Percentiles rank a stretch among this genome's conserved stretches.
Evolutionary conservation across 2,797 vertebrate genomes (phyloP).

Genomic region (Gila robusta): DNA sequence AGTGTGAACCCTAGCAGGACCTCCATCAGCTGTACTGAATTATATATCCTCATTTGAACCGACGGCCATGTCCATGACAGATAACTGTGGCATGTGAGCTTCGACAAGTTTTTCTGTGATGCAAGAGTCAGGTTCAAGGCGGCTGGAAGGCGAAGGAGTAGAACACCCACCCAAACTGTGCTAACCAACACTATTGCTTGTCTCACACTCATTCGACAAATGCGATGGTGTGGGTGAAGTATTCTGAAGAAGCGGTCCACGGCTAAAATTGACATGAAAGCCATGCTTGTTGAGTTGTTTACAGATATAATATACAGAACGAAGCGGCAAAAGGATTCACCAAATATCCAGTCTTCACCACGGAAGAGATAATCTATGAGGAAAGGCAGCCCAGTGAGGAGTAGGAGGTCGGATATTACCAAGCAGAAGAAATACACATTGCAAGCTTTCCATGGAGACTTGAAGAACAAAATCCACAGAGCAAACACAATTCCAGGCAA

Average conservation of each 20-base stretch:
- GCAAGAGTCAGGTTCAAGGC: constrained; percentile 62
- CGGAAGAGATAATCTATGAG: constrained; percentile 68
- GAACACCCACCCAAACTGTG: constrained; percentile 70
- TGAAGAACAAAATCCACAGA: constrained; percentile 79
- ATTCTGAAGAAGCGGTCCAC: constrained; percentile 81
- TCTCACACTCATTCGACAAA: constrained; percentile 61
- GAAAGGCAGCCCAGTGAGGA: constrained; percentile 78
- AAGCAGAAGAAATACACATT: constrained; percentile 76
- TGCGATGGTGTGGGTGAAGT: constrained; percentile 73
- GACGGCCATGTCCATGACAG: constrained; percentile 44
- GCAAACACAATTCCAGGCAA: constrained; percentile 71
- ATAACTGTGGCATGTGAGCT: constrained; percentile 45
- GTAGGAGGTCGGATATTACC: constrained; percentile 78
- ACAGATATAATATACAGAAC: constrained; percentile 77
- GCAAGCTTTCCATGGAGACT: constrained; percentile 73
- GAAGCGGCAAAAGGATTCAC: constrained; percentile 66
- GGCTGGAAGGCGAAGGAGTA: constrained; percentile 73
- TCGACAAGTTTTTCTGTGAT: constrained; percentile 40
- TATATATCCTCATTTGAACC: constrained; percentile 48
- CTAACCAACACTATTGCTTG: constrained; percentile 44
- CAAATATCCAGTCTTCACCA: constrained; percentile 68
- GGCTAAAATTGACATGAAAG: constrained; percentile 77
- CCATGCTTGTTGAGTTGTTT: constrained; percentile 77
- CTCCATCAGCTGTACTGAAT: constrained; percentile 35
- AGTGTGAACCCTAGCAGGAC: constrained; percentile 41